Base-by-base conservation (phyloP, 2,797 vertebrate genomes). In the Dipus sagitta region DNA sequence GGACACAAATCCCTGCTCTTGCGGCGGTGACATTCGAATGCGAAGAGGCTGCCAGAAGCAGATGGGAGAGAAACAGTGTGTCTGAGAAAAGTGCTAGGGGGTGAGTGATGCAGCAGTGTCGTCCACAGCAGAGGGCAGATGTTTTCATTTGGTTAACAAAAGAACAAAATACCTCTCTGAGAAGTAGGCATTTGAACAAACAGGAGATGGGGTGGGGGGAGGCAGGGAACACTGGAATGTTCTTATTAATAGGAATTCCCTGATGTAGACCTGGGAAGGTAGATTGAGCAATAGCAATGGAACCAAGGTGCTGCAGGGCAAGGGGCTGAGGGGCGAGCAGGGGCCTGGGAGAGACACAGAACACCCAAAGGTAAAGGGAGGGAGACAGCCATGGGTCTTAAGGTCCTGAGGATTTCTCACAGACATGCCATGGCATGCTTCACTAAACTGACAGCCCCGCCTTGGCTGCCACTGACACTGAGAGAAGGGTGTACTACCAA, bases 21-120 rank as follows among this genome's bases (percentile, higher is more conserved):
- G 21, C 86, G 64, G 38, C 9, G 13, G 23, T 21, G 17, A 76
- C 21, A 24, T 23, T 38, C 1, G 2, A 2, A 2, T 7, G 54
- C 23, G 1, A 6, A 64, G 23, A 38, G 3, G 47, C 9, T 28
- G 26, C 52, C 70, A 18, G 12, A 1, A 68, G 42, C 11, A 90
- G 71, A 38, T 0, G 0, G 2, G 12, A 21, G 9, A n/a, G 26
- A n/a, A 84, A 42, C 0, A 42, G 26, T 11, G 2, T 7, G 0
- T 18, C 42, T 30, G 65, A 58, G 7, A 47, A 26, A 26, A 5
- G 28, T 11, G 21, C 47, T 11, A n/a, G 23, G 14, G 17, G 17
- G 26, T 32, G 2, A 47, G 23, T 3, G 17, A 60, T 64, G 21
- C 2, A 15, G 47, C 15, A 15, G 13, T 7, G 2, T 5, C 0